Evolutionary conservation across 2,797 vertebrate species (phyloP).

Genomic region (Micromesistius poutassou): DNA sequence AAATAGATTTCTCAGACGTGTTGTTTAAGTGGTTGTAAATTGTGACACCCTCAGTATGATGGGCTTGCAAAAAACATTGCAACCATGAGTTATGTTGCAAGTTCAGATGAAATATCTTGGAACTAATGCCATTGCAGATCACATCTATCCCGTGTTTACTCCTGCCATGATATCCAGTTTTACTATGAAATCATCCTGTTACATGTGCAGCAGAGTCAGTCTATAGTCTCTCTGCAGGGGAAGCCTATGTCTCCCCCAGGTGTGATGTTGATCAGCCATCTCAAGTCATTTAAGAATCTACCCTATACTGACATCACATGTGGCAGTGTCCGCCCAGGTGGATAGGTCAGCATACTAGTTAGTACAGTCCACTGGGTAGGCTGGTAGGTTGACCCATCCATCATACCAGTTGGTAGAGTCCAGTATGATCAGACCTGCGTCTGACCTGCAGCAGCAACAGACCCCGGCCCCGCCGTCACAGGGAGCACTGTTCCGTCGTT

Average conservation of each 20-base stretch:
- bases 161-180: neutral
- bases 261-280: neutral
- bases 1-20: neutral
- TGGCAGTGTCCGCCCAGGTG: neutral
- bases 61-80: neutral
- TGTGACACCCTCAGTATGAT: neutral
- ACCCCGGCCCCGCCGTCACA: neutral
- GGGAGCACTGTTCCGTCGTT: neutral
- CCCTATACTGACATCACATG: neutral
- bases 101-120: neutral
- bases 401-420: neutral
- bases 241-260: neutral
- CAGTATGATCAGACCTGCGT: neutral
- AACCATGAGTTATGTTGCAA: neutral
- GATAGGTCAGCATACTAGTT: neutral
- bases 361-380: neutral
- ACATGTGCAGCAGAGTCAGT: neutral
- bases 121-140: neutral
- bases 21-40: neutral
- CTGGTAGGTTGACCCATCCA: neutral
- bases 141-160: neutral
- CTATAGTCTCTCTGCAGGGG: neutral
- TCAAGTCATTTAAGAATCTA: neutral
- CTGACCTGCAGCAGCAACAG: neutral
- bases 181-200: neutral